Conservation (phyloP, 2,888 invertebrate genomes). For the Cecidostiba fungosa region DNA sequence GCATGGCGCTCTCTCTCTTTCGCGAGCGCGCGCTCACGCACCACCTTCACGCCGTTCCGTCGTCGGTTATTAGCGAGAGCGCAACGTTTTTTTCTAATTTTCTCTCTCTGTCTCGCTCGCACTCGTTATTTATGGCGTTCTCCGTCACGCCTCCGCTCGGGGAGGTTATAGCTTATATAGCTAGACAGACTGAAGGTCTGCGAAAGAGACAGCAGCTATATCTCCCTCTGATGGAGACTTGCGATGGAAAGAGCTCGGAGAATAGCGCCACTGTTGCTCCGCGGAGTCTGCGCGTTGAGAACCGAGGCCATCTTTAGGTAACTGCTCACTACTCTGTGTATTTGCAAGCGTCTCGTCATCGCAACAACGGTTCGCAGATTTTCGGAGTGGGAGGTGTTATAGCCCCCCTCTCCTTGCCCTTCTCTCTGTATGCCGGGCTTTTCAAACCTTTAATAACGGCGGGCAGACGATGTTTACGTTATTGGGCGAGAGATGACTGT, state of each 20-base stretch:
- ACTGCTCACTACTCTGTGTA: not conserved
- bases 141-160: conserved; percentile 43
- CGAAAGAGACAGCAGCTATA: not conserved
- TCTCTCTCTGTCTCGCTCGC: conserved; percentile 13
- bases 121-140: conserved; percentile 47
- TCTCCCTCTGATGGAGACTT: not conserved
- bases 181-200: conserved; percentile 31
- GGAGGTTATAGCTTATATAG: conserved; percentile 8
- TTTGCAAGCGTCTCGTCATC: not conserved
- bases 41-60: not conserved
- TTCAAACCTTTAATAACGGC: conserved; percentile 6
- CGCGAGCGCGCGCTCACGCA: conserved; percentile 30
- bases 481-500: not conserved
- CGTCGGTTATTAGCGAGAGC: not conserved
- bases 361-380: not conserved
- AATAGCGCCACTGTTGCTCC: conserved; percentile 38
- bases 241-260: not conserved
- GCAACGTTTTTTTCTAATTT: conserved; percentile 31
- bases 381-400: not conserved
- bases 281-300: conserved; percentile 4
- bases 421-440: not conserved
- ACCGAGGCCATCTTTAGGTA: conserved; percentile 43
- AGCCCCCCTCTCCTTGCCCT: not conserved
- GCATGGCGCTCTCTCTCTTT: not conserved
- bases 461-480: not conserved